Evolutionary conservation across 2,797 vertebrate species (phyloP).

Genomic region (Myotis pilosus): DNA sequence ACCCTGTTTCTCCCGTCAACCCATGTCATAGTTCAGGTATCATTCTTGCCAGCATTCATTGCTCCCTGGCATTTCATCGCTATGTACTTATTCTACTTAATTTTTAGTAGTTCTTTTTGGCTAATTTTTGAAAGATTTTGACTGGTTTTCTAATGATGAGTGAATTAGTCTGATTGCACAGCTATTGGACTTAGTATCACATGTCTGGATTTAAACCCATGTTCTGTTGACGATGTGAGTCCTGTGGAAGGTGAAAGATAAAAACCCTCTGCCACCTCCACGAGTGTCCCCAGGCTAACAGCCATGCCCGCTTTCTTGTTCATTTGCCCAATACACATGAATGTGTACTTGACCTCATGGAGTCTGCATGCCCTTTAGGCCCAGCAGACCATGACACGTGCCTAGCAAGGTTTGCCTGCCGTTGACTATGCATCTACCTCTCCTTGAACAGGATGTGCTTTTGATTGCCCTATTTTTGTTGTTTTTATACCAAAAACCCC

Average conservation of each 20-base stretch:
- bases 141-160: background rate
- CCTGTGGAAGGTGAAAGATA: background rate
- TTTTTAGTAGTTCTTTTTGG: background rate
- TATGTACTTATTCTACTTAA: background rate
- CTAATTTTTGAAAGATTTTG: background rate
- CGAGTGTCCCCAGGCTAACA: background rate
- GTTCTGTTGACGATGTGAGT: background rate
- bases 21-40: fast-evolving
- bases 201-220: background rate
- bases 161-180: background rate
- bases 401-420: background rate
- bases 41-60: background rate
- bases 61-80: background rate
- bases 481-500: background rate
- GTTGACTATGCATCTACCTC: background rate
- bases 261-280: background rate
- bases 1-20: too few relatives aligned
- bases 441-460: background rate
- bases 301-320: background rate
- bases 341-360: background rate
- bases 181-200: background rate
- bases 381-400: conserved; percentile 39
- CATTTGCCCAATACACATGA: background rate
- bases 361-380: background rate
- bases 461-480: conserved; percentile 60